A percentile compares a stretch with the other conserved stretches of the same genome.
Conservation (phyloP, 2,113 vertebrate species). For the Cephalopterus ornatus region DNA sequence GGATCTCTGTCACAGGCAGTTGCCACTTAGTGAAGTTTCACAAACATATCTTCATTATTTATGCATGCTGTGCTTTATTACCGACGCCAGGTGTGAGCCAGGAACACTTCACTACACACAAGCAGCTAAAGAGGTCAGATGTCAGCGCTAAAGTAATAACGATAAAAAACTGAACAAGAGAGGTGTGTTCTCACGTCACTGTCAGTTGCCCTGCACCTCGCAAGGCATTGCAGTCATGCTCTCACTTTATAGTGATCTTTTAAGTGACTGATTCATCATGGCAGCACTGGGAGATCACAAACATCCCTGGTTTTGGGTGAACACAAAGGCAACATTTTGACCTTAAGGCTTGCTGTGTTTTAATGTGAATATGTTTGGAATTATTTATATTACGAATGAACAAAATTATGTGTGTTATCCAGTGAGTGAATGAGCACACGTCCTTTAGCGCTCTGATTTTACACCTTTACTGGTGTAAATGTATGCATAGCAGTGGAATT, state of each 20-base stretch:
- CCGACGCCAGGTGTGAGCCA: conserved; percentile 59
- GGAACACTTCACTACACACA: conserved; percentile 41
- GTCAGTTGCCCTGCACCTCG: background rate
- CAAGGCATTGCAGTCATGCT: background rate
- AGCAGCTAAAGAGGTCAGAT: conserved; percentile 52
- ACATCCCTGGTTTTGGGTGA: background rate
- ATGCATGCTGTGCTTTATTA: conserved; percentile 68
- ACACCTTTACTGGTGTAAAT: background rate
- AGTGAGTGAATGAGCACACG: accelerated
- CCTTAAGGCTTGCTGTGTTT: background rate
- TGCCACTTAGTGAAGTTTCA: conserved; percentile 72
- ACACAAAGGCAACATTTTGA: background rate
- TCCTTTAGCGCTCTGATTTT: background rate
- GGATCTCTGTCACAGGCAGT: conserved; percentile 68
- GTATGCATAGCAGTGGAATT: background rate
- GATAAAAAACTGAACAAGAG: conserved; percentile 38
- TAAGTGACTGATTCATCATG: background rate
- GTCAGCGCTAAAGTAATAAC: conserved; percentile 38
- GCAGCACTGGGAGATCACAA: background rate
- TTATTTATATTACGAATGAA: background rate
- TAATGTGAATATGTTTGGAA: accelerated
- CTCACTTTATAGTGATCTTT: background rate
- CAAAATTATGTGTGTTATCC: background rate
- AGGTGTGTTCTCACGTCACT: conserved; percentile 29
- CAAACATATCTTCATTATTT: conserved; percentile 67